Conservation (phyloP, 2,113 vertebrate species). For the Daboia siamensis region DNA sequence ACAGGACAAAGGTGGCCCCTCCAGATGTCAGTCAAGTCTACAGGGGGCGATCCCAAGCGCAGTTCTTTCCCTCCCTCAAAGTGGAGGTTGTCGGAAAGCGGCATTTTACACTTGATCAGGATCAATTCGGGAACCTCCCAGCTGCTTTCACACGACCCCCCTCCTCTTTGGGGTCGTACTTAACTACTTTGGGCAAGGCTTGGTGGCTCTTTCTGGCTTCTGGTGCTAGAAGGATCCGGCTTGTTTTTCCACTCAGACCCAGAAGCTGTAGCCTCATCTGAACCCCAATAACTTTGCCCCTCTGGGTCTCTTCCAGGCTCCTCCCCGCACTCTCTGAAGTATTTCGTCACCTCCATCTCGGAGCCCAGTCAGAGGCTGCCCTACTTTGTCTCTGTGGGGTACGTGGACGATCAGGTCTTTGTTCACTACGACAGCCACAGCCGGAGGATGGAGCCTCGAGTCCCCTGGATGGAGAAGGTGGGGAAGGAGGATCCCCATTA, state of each 20-base stretch:
- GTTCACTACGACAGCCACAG: background rate
- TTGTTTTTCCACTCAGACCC: too few relatives aligned
- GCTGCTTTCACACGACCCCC: background rate
- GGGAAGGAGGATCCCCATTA: background rate
- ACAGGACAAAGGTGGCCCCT: too few relatives aligned
- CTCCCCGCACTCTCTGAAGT: background rate
- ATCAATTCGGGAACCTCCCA: background rate
- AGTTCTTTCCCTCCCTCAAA: background rate
- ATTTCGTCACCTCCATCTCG: accelerated
- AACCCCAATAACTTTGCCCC: background rate
- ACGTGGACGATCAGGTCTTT: accelerated
- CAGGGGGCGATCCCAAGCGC: too few relatives aligned
- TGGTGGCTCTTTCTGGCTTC: background rate
- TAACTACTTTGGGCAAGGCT: background rate
- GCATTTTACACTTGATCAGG: too few relatives aligned
- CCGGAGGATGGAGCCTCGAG: background rate
- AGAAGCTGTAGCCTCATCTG: background rate
- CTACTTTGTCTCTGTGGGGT: background rate
- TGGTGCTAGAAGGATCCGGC: background rate
- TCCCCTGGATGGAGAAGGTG: background rate
- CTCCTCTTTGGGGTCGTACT: background rate
- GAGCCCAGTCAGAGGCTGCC: background rate
- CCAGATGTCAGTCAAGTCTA: too few relatives aligned
- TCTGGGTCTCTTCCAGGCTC: background rate
- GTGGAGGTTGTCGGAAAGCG: background rate